Evolutionary conservation across 2,888 invertebrate genomes (phyloP), one percentile per base, ranked within the genome.

Genomic region (Criorhina ranunculi): DNA sequence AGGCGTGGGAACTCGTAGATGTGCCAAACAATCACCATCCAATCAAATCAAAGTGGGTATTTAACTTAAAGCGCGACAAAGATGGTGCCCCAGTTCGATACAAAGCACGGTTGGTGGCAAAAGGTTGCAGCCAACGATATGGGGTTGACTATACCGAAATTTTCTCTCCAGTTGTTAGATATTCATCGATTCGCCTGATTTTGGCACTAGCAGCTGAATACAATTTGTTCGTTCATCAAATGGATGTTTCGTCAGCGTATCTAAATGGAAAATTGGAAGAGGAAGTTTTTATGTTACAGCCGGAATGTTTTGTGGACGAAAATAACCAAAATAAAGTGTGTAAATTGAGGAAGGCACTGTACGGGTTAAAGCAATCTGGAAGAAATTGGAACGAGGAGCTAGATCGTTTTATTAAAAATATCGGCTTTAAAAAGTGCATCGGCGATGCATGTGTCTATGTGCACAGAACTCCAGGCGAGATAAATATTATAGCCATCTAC

Each of bases 131-230:
- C 7, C 86, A 87, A 67, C 60, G 37, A 3, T 86, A 78, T 29
- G 87, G 86, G n/a, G 31, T 87, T 0, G 86, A 86, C 57, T 87
- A 83, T 19, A 62, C 70, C 2, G 87, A 88, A 42, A 87, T 81
- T 5, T 87, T 86, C 78, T 79, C 87, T 9, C 87, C 87, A 7
- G 86, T 87, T 12, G 86, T 70, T 4, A 53, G 87, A 5, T 72
- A 70, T 7, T 51, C 44, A 9, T 79, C 86, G 1, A 77, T 87
- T 4, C 40, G 86, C 62, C 59, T 78, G 69, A 11, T 86, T 1
- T 57, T 85, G 3, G 79, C 87, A 7, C 8, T 87, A 12, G 85
- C 78, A 5, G n/a, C n/a, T n/a, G n/a, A n/a, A n/a, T n/a, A n/a
- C n/a, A n/a, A n/a, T n/a, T n/a, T n/a, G n/a, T n/a, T n/a, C n/a